Evolutionary conservation across 2,888 invertebrate genomes (phyloP), one percentile per base, ranked within the genome.

Genomic region (Griposia aprilina): DNA sequence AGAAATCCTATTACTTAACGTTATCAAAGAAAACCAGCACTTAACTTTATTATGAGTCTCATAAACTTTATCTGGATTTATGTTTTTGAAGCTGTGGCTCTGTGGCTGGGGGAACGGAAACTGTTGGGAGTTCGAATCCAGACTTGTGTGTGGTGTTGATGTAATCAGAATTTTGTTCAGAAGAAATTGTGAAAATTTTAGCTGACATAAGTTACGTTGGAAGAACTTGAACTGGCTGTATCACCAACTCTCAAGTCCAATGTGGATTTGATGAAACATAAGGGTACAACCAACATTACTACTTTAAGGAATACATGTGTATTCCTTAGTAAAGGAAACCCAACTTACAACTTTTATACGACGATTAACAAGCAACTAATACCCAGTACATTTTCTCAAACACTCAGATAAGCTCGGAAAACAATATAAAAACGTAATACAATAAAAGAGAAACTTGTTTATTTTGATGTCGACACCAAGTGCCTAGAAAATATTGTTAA

Each of bases 381-480:
- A 75, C 50, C 20, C 59, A 30, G 63, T 30, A 71, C 48, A 79
- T 79, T 74, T 70, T 82, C 73, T 75, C 68, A 59, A 81, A 72
- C 74, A 82, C 52, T 60, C 90, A 88, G 90, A 91, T 91, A 84
- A 84, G 82, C 70, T 74, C 30, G 63, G 57, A 80, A 83, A 80
- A 86, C 75, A 86, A 86, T 82, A 85, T 67, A 83, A 88, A 86
- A 85, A 82, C 74, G 76, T 93, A 92, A 91, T 81, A 86, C 77
- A 80, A 74, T 83, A 86, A 86, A 85, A 84, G 87, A 87, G 76
- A 93, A 93, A 94, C 91, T 91, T 96, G 93, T 96, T 96, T 96
- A 94, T 94, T 94, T 93, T 94, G 94, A 95, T 96, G 96, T 96
- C 95, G 94, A 96, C 96, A 96, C 94, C 90, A 91, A 96, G 96